Evolutionary conservation across 2,888 invertebrate genomes (phyloP).

Genomic region (Elysia crispata): DNA sequence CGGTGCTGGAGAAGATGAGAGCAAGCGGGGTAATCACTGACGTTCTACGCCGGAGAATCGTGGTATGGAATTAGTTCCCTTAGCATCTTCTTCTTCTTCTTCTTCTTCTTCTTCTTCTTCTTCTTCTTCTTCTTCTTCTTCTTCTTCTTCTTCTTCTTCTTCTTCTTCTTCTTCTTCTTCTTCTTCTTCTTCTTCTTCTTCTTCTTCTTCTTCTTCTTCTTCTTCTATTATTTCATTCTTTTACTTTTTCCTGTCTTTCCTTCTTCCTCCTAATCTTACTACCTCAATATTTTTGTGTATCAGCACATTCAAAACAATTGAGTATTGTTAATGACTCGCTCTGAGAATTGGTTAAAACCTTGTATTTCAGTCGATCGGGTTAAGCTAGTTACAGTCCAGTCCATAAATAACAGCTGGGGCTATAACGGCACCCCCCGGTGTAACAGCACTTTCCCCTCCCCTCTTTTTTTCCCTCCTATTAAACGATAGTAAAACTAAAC

Average conservation of each 20-base stretch:
- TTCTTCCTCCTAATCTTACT: conserved; percentile 1
- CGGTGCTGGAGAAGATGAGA: conserved; percentile 51
- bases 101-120: not conserved
- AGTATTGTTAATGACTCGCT: too few species aligned
- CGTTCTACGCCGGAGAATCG: conserved; percentile 47
- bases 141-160: conserved; percentile 24
- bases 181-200: conserved; percentile 23
- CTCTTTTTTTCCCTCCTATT: too few species aligned
- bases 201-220: conserved; percentile 21
- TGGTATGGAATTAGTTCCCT: conserved; percentile 44
- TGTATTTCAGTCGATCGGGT: too few species aligned
- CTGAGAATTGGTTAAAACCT: too few species aligned
- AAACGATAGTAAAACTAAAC: too few species aligned
- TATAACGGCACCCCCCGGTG: too few species aligned
- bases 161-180: conserved; percentile 21
- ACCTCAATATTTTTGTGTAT: not conserved
- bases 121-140: not conserved
- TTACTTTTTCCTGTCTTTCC: conserved; percentile 15
- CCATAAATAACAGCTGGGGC: too few species aligned
- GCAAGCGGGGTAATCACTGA: conserved; percentile 46
- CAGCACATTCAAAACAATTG: too few species aligned
- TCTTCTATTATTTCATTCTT: conserved; percentile 16
- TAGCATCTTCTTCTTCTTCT: not conserved
- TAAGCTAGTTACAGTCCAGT: too few species aligned
- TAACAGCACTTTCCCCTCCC: too few species aligned